phyloP scores from a whole-genome alignment of 2,797 vertebrate genomes.

The Synaphobranchus kaupii region DNA sequence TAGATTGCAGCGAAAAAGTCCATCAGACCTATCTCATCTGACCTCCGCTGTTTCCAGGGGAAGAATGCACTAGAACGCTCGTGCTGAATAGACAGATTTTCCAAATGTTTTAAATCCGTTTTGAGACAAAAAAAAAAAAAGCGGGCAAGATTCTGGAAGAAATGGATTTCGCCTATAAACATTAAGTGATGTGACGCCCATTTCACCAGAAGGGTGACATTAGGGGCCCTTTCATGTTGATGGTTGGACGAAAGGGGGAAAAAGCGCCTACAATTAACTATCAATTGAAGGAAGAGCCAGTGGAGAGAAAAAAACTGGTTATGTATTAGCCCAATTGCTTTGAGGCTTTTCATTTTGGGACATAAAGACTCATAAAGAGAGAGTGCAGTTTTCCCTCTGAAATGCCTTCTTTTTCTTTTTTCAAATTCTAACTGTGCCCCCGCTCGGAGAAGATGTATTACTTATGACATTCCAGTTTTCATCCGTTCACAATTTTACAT shows the following conservation, averaged over 20 bases:
- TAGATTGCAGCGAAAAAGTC: slow-evolving; percentile 83
- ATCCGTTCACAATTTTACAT: slow-evolving; percentile 99
- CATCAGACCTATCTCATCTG: slow-evolving; percentile 90
- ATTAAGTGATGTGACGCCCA: slow-evolving; percentile 81
- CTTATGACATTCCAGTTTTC: slow-evolving; percentile 99
- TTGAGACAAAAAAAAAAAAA: slow-evolving; percentile 70
- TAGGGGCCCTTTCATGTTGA: slow-evolving; percentile 82
- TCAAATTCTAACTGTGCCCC: slow-evolving; percentile 82
- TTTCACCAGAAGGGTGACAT: slow-evolving; percentile 84
- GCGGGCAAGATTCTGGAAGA: slow-evolving; percentile 77
- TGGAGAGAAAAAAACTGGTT: slow-evolving; percentile 72
- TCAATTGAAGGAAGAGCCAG: slow-evolving; percentile 84
- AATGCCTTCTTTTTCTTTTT: slow-evolving; percentile 82
- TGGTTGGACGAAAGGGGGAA: slow-evolving; percentile 74
- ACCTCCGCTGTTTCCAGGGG: slow-evolving; percentile 78
- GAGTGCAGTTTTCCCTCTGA: slow-evolving; percentile 85
- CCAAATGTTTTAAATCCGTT: slow-evolving; percentile 99
- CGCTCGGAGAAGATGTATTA: slow-evolving; percentile 92
- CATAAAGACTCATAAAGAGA: slow-evolving; percentile 87
- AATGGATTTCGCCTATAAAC: slow-evolving; percentile 92
- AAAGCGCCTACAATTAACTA: slow-evolving; percentile 89
- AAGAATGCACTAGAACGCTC: slow-evolving; percentile 80
- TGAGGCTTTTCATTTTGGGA: slow-evolving; percentile 91
- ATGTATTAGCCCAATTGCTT: slow-evolving; percentile 84
- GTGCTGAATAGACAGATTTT: slow-evolving; percentile 96